Base-by-base conservation (phyloP, 2,888 invertebrate genomes). In the Fragum fragum region DNA sequence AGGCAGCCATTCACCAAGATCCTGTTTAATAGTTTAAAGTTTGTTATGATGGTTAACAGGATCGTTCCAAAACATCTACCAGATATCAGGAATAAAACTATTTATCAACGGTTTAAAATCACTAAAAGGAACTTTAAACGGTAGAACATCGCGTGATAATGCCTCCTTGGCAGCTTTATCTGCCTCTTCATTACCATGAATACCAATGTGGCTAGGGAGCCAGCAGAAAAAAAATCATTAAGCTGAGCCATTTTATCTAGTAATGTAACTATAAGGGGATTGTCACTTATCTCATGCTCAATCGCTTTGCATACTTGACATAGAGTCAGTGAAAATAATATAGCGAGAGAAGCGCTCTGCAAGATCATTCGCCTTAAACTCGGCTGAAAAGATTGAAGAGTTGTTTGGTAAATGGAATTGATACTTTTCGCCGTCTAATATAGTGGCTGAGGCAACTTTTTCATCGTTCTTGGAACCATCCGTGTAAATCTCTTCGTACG, bases 381-480 rank as follows among this genome's bases (percentile, higher is more conserved):
- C 81, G 18, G 79, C 71, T 28, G 73, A 59, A 76, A 81, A 29
- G n/a, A 81, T 73, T 1, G 76, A 76, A n/a, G 73, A 42, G 23
- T 53, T 32, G 53, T 71, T 57, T 39, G 79, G 79, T 3, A 75
- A 52, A 2, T 75, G 29, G 0, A 61, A 39, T 14, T 36, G 26
- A 47, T 21, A 42, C 3, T 1, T 11, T 7, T 23, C 3, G 29
- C 32, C 42, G 21, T 57, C 52, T 0, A 39, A 32, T 9, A 72
- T 23, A 18, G n/a, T 14, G n/a, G 72, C 72, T 28, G 57, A 63
- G 28, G 26, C 75, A 36, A 75, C 66, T 61, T 42, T 71, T 7
- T 47, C 53, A 18, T 36, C 79, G 32, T 52, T 36, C 36, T 79
- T 79, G 1, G 79, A 79, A 53, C 79, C 79, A 70, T 79, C 79